Base-by-base conservation (phyloP, 2,797 vertebrate genomes). In the Acrossocheilus wenchowensis region DNA sequence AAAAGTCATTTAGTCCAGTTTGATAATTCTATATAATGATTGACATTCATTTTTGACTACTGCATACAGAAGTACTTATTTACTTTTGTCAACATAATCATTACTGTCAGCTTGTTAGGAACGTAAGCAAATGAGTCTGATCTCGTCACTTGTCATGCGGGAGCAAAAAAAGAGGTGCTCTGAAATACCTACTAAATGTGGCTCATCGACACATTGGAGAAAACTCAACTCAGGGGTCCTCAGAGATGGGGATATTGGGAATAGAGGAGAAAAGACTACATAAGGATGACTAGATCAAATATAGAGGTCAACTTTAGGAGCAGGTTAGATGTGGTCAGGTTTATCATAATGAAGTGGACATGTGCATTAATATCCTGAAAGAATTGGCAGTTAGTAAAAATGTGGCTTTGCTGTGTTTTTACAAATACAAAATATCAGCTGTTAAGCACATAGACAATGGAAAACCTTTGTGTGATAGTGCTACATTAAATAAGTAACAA, bases 191-290 rank as follows among this genome's bases (percentile, higher is more conserved):
- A 89, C 87, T 80, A 88, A 71, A 87, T 30, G 69, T 86, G 78
- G 64, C 78, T 77, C 87, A 86, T 62, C 87, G 57, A 85, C 81
- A 87, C 60, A 87, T 60, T 84, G 87, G 72, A 88, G 71, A 84
- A 54, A 68, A 69, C 84, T 68, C 83, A 72, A 30, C 91, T 92
- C 95, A 21, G 90, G 88, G 92, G 82, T 91, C 83, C 93, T 94
- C 92, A 85, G 62, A 83, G 69, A 88, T 78, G 73, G 79, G 30
- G 72, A 54, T 64, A 54, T 57, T 23, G 87, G 83, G 81, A 64
- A 89, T 72, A 86, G 87, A 86, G 78, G 72, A 91, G 83, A 90
- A 90, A 68, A 93, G 54, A 90, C 54, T 82, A 54, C 88, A 68
- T 86, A 82, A 84, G 79, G 79, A 84, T 85, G 64, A 74, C 75